Evolutionary conservation across 2,797 vertebrate species (phyloP).

Genomic region (Enteromius paludinosus): DNA sequence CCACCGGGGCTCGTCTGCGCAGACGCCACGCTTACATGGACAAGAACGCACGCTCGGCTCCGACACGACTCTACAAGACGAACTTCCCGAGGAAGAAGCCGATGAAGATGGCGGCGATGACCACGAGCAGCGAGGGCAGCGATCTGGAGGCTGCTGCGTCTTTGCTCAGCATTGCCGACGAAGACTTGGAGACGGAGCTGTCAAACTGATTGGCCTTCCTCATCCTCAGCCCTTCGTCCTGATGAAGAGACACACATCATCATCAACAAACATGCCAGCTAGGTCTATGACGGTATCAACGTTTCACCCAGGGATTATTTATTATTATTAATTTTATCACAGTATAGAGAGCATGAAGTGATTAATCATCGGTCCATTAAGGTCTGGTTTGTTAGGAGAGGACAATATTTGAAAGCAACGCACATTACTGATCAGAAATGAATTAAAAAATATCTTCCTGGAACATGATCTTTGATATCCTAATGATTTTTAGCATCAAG

Average conservation of each 20-base stretch:
- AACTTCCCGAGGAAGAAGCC: conserved; percentile 94
- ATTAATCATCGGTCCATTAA: too few relatives aligned
- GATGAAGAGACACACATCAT: conserved; percentile 5
- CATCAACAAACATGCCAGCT: not conserved
- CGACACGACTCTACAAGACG: conserved; percentile 83
- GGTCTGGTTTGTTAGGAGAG: too few relatives aligned
- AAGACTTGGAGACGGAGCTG: conserved; percentile 78
- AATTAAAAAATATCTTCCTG: too few relatives aligned
- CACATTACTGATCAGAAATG: too few relatives aligned
- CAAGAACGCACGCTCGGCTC: conserved; percentile 64
- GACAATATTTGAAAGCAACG: too few relatives aligned
- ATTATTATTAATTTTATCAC: too few relatives aligned
- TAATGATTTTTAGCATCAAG: too few relatives aligned
- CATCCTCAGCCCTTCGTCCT: conserved; percentile 88
- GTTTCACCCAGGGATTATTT: too few relatives aligned
- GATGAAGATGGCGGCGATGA: conserved; percentile 92
- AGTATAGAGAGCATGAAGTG: too few relatives aligned
- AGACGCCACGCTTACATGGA: conserved; percentile 83
- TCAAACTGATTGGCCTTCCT: conserved; percentile 83
- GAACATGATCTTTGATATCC: too few relatives aligned
- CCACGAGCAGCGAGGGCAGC: conserved; percentile 88
- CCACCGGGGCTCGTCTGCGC: conserved; percentile 78
- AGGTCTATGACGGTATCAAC: not conserved
- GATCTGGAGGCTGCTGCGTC: conserved; percentile 82
- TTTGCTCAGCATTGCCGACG: conserved; percentile 76